Conservation (phyloP, 2,113 vertebrate species). For the Paratilapia polleni region DNA sequence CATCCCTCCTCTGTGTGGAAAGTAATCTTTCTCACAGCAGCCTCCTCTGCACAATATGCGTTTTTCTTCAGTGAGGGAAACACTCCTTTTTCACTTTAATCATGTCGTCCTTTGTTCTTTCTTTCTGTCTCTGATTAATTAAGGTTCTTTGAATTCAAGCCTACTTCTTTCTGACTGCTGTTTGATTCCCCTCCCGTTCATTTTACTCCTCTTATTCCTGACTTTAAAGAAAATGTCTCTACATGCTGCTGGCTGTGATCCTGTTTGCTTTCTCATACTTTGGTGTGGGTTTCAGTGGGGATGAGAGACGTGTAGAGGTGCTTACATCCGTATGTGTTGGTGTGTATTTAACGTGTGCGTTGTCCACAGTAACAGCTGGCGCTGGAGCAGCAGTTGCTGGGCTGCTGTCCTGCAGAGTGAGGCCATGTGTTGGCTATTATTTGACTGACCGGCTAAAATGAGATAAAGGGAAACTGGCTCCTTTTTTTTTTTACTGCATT, state of each 20-base stretch:
- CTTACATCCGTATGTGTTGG: background rate
- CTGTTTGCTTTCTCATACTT: background rate
- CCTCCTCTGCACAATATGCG: conserved; percentile 47
- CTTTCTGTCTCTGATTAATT: conserved; percentile 19
- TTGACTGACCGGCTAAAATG: conserved; percentile 28
- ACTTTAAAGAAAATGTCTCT: background rate
- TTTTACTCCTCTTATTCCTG: background rate
- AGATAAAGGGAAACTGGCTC: conserved; percentile 11
- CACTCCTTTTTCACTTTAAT: conserved; percentile 28
- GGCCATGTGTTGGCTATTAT: conserved; percentile 64
- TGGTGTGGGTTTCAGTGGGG: background rate
- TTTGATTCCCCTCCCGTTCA: background rate
- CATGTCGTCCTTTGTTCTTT: conserved; percentile 45
- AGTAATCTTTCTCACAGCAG: conserved; percentile 31
- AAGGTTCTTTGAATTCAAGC: conserved; percentile 38
- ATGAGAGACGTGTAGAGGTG: background rate
- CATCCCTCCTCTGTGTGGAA: conserved; percentile 48
- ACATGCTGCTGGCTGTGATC: background rate
- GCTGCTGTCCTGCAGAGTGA: conserved; percentile 52
- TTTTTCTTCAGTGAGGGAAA: conserved; percentile 33
- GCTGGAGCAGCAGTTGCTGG: conserved; percentile 59
- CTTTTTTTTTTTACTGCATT: background rate
- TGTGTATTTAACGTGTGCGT: conserved; percentile 11
- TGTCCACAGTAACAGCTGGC: conserved; percentile 63
- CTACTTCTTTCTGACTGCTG: background rate